A percentile compares a stretch with the other conserved stretches of the same genome.
These are phyloP conservation scores for Drosophila kuntzei DNA, from an alignment of 2,888 invertebrate species.

Conservation along the genomic window DNA sequence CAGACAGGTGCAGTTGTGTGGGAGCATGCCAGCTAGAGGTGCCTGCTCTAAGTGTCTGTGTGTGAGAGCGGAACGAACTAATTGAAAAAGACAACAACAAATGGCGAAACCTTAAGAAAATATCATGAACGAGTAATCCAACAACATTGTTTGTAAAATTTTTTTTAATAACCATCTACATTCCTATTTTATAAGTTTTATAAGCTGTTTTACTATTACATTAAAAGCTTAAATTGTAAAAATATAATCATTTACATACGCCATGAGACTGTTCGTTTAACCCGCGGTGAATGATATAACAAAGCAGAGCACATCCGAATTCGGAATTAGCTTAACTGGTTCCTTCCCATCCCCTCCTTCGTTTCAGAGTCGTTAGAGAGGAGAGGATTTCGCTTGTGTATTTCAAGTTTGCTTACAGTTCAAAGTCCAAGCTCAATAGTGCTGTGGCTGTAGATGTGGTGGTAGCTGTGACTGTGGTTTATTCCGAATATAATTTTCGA, in stretches of 20 bases:
- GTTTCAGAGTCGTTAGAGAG: constrained; percentile 1
- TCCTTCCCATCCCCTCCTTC: constrained; percentile 3
- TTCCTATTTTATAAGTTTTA: background rate
- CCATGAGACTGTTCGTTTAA: background rate
- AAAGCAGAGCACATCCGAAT: constrained; percentile 16
- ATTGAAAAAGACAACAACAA: constrained; percentile 54
- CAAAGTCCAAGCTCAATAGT: constrained; percentile 65
- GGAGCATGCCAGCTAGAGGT: constrained; percentile 17
- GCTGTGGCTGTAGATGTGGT: constrained; percentile 3
- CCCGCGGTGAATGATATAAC: constrained; percentile 39
- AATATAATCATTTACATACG: background rate
- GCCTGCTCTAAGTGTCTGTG: constrained; percentile 5
- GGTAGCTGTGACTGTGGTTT: constrained; percentile 12
- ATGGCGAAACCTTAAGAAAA: constrained; percentile 25
- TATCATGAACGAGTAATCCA: constrained; percentile 42
- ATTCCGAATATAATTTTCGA: constrained; percentile 11
- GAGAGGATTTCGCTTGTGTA: constrained; percentile 25
- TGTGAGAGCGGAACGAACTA: constrained; percentile 29
- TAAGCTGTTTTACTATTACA: background rate
- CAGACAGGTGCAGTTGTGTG: constrained; percentile 56
- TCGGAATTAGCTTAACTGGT: constrained; percentile 34
- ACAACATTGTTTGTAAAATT: constrained; percentile 16
- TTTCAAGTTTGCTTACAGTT: constrained; percentile 58
- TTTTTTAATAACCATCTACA: constrained; percentile 1
- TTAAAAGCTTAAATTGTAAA: background rate